These are phyloP conservation scores for Oxycera nigricornis DNA, from an alignment of 2,888 invertebrate genomes.

Conservation along the genomic window DNA sequence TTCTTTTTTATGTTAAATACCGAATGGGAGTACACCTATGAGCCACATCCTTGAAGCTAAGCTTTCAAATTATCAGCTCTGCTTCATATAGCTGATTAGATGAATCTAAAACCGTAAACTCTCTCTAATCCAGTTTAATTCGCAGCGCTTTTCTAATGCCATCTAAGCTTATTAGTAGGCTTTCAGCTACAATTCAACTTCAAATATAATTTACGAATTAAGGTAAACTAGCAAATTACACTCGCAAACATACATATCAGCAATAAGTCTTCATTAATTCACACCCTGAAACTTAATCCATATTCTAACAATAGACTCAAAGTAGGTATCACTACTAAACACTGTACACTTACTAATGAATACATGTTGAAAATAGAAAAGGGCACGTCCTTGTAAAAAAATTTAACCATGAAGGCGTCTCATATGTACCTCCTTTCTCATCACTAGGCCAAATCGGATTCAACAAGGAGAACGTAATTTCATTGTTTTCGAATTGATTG, in stretches of 20 bases:
- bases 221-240: not conserved
- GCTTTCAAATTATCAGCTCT: too few species aligned
- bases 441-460: conserved; percentile 1
- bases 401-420: not conserved
- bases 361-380: not conserved
- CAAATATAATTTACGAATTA: not conserved
- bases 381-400: not conserved
- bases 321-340: not conserved
- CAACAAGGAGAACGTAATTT: conserved; percentile 2
- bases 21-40: too few species aligned
- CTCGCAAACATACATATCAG: not conserved
- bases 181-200: not conserved
- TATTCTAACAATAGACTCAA: not conserved
- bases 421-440: not conserved
- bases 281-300: not conserved
- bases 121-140: too few species aligned
- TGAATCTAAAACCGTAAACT: too few species aligned
- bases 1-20: too few species aligned
- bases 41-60: too few species aligned
- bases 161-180: too few species aligned
- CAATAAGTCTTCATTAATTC: conserved; percentile 2
- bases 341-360: not conserved
- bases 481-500: conserved; percentile 15
- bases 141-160: too few species aligned
- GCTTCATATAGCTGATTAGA: too few species aligned